These are phyloP conservation scores for Illadopsis cleaveri DNA, from an alignment of 2,113 vertebrate species.

Conservation along the genomic window DNA sequence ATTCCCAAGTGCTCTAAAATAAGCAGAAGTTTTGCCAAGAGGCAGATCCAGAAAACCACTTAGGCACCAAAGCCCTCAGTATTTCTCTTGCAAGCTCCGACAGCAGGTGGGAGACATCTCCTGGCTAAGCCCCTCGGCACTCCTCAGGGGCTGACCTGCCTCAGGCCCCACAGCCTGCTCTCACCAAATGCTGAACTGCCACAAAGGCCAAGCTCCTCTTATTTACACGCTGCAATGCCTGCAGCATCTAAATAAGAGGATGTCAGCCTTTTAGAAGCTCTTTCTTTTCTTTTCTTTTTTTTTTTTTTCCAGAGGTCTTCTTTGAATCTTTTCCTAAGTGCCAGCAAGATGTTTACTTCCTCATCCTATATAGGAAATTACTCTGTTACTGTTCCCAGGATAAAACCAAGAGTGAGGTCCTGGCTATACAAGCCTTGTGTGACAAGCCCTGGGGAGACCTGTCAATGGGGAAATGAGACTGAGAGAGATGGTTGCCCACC, in stretches of 20 bases:
- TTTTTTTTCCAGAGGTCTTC: neutral
- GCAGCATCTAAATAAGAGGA: neutral
- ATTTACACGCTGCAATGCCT: neutral
- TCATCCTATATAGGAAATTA: neutral
- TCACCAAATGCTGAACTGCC: neutral
- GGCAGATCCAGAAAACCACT: neutral
- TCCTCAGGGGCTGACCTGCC: neutral
- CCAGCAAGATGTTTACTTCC: neutral
- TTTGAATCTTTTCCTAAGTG: conserved; percentile 1
- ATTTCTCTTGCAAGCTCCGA: neutral
- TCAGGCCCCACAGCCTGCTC: neutral
- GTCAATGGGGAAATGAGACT: neutral
- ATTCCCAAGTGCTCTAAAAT: neutral
- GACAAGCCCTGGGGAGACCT: conserved; percentile 34
- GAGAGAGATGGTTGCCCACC: neutral
- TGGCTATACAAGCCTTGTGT: neutral
- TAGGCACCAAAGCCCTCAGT: neutral
- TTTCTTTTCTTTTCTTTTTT: neutral
- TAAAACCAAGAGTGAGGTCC: neutral
- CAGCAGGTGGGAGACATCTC: neutral
- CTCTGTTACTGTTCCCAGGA: neutral
- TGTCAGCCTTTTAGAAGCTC: neutral
- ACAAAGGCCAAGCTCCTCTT: neutral
- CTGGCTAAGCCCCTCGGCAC: neutral
- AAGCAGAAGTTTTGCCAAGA: neutral